Evolutionary conservation across 2,888 invertebrate genomes (phyloP).

Genomic region (Xanthorhoe spadicearia): DNA sequence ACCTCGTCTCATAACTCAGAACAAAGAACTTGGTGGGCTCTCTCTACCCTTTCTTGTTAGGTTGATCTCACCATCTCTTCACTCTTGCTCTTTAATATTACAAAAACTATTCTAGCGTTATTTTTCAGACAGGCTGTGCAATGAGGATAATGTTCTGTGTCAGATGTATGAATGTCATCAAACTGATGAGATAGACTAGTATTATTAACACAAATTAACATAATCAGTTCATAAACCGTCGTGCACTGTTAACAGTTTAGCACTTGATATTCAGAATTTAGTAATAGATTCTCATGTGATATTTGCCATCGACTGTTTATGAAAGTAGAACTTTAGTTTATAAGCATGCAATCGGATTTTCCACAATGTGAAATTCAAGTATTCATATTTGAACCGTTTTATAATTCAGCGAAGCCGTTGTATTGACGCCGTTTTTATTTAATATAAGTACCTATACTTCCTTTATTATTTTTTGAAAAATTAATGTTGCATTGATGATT

Average conservation of each 20-base stretch:
- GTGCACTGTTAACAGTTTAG: slow-evolving; percentile 45
- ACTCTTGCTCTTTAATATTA: slow-evolving; percentile 82
- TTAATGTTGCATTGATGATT: background rate
- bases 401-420: background rate
- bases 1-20: slow-evolving; percentile 4
- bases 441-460: too few species aligned
- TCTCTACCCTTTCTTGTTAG: slow-evolving; percentile 20
- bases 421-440: background rate
- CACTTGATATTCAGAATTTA: slow-evolving; percentile 38
- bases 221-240: slow-evolving; percentile 73
- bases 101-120: slow-evolving; percentile 79
- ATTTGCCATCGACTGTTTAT: slow-evolving; percentile 70
- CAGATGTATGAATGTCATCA: slow-evolving; percentile 81
- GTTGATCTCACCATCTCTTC: slow-evolving; percentile 23
- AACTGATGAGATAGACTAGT: slow-evolving; percentile 79
- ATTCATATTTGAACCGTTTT: slow-evolving; percentile 5
- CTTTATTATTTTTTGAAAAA: too few species aligned
- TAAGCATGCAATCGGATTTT: slow-evolving; percentile 60
- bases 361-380: slow-evolving; percentile 49
- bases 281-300: slow-evolving; percentile 37
- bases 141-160: slow-evolving; percentile 79
- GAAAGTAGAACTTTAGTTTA: slow-evolving; percentile 67
- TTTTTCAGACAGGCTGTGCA: slow-evolving; percentile 82
- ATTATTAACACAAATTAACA: slow-evolving; percentile 82
- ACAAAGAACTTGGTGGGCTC: slow-evolving; percentile 17